phyloP scores from a whole-genome alignment of 1,140 invertebrate species.

The Planococcus citri region DNA sequence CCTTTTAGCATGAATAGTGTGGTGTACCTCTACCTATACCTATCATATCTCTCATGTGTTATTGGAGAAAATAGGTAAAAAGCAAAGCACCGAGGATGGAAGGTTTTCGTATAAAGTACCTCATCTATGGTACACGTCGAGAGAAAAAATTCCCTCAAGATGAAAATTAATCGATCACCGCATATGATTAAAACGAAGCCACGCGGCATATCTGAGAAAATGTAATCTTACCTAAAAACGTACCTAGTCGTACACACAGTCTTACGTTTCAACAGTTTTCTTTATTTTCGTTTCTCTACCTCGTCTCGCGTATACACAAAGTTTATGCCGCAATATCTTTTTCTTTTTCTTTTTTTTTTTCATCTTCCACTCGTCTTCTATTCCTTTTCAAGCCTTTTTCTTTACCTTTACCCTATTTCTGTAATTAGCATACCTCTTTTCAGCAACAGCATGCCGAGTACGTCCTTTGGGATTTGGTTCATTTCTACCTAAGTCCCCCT shows the following conservation, averaged over 20 bases:
- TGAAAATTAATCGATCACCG: neutral
- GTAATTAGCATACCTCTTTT: slow-evolving; percentile 19
- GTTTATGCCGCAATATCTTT: slow-evolving; percentile 15
- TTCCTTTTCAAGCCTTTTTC: slow-evolving; percentile 14
- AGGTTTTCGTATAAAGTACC: no score
- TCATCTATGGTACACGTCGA: no score
- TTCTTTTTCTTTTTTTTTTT: slow-evolving; percentile 5
- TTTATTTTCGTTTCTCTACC: neutral
- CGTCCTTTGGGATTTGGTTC: slow-evolving; percentile 13
- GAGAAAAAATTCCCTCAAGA: no score
- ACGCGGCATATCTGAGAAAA: neutral
- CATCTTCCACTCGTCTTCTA: slow-evolving; percentile 11
- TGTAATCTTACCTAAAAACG: slow-evolving; percentile 3
- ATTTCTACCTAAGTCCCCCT: slow-evolving; percentile 9
- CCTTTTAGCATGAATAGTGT: neutral
- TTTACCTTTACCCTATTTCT: slow-evolving; percentile 18
- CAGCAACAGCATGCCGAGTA: slow-evolving; percentile 19
- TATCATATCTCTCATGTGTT: no score
- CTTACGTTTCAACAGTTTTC: slow-evolving; percentile 6
- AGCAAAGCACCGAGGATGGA: no score
- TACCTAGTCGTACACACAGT: no score
- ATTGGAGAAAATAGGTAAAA: no score
- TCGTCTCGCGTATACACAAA: neutral
- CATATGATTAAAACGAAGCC: neutral
- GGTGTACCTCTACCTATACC: neutral